These are phyloP conservation scores for Sipha maydis DNA, from an alignment of 2,888 invertebrate species.

Conservation along the genomic window DNA sequence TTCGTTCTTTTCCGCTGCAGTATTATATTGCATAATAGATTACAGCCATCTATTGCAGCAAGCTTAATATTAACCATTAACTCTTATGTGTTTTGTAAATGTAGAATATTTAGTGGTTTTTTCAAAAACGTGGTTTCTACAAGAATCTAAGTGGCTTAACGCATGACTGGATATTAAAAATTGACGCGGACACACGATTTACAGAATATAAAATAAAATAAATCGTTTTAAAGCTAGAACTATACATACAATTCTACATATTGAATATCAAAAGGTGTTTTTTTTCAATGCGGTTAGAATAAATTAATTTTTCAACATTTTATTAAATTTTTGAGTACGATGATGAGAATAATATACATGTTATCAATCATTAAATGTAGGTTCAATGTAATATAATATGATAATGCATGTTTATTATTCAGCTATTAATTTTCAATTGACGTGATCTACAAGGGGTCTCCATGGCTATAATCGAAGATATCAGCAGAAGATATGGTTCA, in stretches of 20 bases:
- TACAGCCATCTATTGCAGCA: background rate
- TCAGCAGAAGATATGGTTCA: background rate
- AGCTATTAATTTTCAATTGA: background rate
- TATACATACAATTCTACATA: background rate
- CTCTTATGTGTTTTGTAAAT: background rate
- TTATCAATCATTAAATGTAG: background rate
- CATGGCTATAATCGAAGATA: background rate
- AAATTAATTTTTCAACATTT: background rate
- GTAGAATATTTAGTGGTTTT: background rate
- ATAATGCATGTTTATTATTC: background rate
- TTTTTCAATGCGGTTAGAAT: background rate
- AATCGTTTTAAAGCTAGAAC: background rate
- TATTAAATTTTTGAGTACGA: background rate
- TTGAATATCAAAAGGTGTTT: background rate
- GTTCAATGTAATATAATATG: background rate
- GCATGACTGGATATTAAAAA: background rate
- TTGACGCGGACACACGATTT: background rate
- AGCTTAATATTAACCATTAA: background rate
- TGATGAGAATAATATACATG: background rate
- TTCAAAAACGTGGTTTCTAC: background rate
- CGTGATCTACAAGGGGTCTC: background rate
- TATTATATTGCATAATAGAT: background rate
- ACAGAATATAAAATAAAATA: background rate
- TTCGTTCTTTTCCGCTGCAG: background rate
- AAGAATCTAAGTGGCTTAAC: background rate